These are phyloP conservation scores for Graphium colonna DNA, from an alignment of 2,888 invertebrate genomes.

Conservation along the genomic window DNA sequence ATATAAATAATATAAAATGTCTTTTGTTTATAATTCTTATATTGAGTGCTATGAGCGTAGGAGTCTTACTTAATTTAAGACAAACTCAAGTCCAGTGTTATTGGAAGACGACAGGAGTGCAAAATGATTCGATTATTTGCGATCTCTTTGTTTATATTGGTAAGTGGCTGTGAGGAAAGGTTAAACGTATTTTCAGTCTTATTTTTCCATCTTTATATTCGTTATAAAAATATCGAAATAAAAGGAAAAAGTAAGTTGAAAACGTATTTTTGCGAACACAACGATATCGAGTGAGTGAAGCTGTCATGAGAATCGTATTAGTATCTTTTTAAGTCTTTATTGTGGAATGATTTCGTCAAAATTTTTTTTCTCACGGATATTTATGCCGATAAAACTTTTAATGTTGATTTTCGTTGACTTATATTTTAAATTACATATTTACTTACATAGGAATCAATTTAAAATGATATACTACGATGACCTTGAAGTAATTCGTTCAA, in stretches of 20 bases:
- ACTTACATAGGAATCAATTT: too few relatives aligned
- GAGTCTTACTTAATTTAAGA: slow-evolving; percentile 32
- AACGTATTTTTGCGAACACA: too few relatives aligned
- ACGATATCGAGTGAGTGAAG: too few relatives aligned
- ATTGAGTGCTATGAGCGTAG: slow-evolving; percentile 27
- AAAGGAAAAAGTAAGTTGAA: background rate
- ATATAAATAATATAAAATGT: slow-evolving; percentile 23
- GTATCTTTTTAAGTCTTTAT: too few relatives aligned
- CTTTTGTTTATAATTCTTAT: slow-evolving; percentile 29
- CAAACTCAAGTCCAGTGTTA: slow-evolving; percentile 24
- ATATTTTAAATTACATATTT: too few relatives aligned
- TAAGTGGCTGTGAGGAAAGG: slow-evolving; percentile 27
- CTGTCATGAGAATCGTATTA: too few relatives aligned
- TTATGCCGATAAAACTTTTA: too few relatives aligned
- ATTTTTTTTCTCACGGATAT: slow-evolving; percentile 32
- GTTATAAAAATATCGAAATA: background rate
- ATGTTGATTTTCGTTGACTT: too few relatives aligned
- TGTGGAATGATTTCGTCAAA: slow-evolving; percentile 3
- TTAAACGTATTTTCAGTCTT: slow-evolving; percentile 12
- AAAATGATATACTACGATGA: too few relatives aligned
- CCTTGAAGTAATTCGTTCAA: too few relatives aligned
- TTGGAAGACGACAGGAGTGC: slow-evolving; percentile 31
- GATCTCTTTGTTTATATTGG: slow-evolving; percentile 33
- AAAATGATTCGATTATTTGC: slow-evolving; percentile 33
- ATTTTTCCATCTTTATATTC: slow-evolving; percentile 3